Evolutionary conservation across 2,797 vertebrate species (phyloP).

Genomic region (Vespertilio murinus): DNA sequence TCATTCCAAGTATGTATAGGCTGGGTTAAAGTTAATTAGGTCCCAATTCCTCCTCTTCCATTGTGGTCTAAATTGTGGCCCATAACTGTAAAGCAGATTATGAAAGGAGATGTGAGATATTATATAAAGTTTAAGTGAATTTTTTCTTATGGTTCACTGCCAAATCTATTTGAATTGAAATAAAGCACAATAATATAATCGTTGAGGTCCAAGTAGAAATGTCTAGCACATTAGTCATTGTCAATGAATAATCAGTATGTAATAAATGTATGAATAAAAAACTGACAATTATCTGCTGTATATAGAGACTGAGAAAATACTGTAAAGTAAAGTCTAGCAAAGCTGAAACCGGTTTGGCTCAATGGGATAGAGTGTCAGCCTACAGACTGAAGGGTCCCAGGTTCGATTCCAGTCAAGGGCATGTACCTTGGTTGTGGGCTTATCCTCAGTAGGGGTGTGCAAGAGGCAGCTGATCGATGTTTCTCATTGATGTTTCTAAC

Average conservation of each 20-base stretch:
- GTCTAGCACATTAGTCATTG: not conserved
- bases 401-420: no score
- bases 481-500: no score
- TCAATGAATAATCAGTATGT: not conserved
- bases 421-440: no score
- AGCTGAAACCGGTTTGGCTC: no score
- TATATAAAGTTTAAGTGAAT: not conserved
- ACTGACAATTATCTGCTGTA: not conserved
- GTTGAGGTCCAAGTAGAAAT: constrained; percentile 8
- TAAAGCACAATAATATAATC: not conserved
- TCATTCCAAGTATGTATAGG: not conserved
- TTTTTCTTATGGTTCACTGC: not conserved
- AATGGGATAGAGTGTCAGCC: no score
- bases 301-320: not conserved
- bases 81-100: not conserved
- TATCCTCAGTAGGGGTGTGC: no score
- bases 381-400: no score
- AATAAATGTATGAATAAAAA: not conserved
- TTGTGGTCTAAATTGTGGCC: not conserved
- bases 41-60: not conserved
- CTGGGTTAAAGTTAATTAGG: not conserved
- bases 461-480: no score
- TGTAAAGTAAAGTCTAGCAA: not conserved
- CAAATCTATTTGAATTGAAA: constrained; percentile 1
- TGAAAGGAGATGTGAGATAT: not conserved